phyloP scores from a whole-genome alignment of 2,113 vertebrate genomes.

The Chloropsis hardwickii region DNA sequence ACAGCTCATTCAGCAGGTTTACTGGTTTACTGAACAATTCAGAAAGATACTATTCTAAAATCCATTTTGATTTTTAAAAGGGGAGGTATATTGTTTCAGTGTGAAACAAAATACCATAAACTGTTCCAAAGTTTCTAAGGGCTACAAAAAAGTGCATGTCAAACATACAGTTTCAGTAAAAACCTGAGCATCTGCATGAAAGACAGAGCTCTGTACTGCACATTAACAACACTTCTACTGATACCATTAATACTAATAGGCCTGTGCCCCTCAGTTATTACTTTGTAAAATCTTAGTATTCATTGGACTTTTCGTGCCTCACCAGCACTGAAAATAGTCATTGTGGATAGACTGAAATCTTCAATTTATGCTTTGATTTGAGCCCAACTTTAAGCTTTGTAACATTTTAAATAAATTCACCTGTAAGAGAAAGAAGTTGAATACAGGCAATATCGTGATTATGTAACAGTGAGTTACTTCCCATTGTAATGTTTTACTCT shows the following conservation, averaged over 20 bases:
- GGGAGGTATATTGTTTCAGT: background rate
- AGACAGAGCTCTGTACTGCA: background rate
- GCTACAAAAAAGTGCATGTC: background rate
- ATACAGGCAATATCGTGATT: background rate
- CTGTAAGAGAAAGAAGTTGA: background rate
- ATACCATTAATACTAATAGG: background rate
- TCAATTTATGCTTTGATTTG: background rate
- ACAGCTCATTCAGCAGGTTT: conserved; percentile 56
- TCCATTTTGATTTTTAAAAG: background rate
- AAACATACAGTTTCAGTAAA: background rate
- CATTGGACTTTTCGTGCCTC: background rate
- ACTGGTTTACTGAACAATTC: conserved; percentile 56
- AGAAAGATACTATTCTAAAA: conserved; percentile 6
- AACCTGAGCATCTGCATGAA: background rate
- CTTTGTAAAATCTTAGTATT: background rate
- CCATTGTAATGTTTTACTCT: background rate
- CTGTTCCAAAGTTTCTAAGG: background rate
- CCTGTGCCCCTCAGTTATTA: background rate
- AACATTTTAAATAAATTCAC: background rate
- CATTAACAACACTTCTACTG: background rate
- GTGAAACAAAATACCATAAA: background rate
- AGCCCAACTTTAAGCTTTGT: background rate
- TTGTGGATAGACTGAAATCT: background rate
- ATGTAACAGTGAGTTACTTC: background rate
- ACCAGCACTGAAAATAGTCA: background rate